Evolutionary conservation across 2,113 vertebrate species (phyloP).

Genomic region (Lethenteron camtschaticum): DNA sequence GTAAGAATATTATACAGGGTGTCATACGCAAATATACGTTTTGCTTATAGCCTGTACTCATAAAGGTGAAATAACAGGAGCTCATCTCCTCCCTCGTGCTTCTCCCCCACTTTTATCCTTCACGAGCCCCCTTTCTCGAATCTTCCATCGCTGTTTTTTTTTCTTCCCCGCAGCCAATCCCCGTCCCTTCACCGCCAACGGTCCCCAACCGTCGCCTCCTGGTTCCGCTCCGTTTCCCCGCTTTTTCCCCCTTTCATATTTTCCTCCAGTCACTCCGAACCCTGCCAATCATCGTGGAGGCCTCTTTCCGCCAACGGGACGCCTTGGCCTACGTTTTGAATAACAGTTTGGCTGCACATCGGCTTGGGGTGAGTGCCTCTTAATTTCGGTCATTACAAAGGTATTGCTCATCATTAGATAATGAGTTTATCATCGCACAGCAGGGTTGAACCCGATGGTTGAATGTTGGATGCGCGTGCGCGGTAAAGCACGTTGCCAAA

Average conservation of each 20-base stretch:
- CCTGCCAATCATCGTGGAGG: background rate
- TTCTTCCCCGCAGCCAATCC: background rate
- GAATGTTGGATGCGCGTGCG: too few relatives aligned
- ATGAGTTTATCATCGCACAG: too few relatives aligned
- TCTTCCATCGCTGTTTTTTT: background rate
- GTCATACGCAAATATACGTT: too few relatives aligned
- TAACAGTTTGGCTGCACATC: background rate
- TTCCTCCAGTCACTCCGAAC: background rate
- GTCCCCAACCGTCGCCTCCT: background rate
- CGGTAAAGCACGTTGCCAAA: too few relatives aligned
- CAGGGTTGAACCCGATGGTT: too few relatives aligned
- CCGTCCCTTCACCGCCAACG: background rate
- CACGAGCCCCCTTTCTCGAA: background rate
- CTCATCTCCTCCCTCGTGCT: too few relatives aligned
- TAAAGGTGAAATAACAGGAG: too few relatives aligned
- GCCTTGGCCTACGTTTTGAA: slow-evolving; percentile 1
- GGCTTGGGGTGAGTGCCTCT: too few relatives aligned
- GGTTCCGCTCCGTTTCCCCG: background rate
- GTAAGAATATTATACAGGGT: too few relatives aligned
- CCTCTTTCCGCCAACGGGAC: background rate
- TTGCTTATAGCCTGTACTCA: too few relatives aligned
- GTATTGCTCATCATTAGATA: too few relatives aligned
- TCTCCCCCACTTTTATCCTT: background rate
- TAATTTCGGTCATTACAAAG: too few relatives aligned
- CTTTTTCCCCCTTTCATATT: background rate